Conservation (phyloP, 1,140 invertebrate species). For the Tenebrio molitor region DNA sequence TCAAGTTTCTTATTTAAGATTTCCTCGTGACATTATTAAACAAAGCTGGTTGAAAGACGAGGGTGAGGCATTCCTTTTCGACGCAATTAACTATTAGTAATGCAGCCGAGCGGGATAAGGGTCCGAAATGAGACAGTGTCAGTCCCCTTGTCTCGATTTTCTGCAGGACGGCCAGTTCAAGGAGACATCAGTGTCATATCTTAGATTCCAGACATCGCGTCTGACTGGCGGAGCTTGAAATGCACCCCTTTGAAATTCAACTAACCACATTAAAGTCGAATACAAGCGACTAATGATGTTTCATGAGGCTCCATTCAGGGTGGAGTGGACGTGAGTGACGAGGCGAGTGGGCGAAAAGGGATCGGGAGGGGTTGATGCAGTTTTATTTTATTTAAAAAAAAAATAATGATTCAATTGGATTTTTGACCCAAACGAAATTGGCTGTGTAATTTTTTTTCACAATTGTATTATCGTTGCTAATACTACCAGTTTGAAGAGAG, state of each 20-base stretch:
- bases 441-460: no score
- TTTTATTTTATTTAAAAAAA: no score
- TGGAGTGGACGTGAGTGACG: constrained; percentile 1
- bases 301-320: neutral
- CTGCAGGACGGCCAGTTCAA: neutral
- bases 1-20: no score
- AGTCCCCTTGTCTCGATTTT: neutral
- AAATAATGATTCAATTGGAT: no score
- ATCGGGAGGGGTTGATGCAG: no score
- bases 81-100: constrained; percentile 22
- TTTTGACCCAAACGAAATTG: no score
- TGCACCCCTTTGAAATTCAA: constrained; percentile 19
- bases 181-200: constrained; percentile 23
- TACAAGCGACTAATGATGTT: constrained; percentile 16
- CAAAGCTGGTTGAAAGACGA: constrained; percentile 1
- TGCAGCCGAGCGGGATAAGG: constrained; percentile 2
- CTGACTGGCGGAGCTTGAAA: constrained; percentile 7
- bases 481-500: no score
- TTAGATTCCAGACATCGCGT: constrained; percentile 19
- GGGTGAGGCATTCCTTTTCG: constrained; percentile 16
- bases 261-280: constrained; percentile 33
- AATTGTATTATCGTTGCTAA: no score
- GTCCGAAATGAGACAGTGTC: constrained; percentile 6
- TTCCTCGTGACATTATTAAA: constrained; percentile 14
- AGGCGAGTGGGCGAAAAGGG: neutral